phyloP scores from a whole-genome alignment of 1,140 invertebrate genomes.

The Meloidogyne exigua region DNA sequence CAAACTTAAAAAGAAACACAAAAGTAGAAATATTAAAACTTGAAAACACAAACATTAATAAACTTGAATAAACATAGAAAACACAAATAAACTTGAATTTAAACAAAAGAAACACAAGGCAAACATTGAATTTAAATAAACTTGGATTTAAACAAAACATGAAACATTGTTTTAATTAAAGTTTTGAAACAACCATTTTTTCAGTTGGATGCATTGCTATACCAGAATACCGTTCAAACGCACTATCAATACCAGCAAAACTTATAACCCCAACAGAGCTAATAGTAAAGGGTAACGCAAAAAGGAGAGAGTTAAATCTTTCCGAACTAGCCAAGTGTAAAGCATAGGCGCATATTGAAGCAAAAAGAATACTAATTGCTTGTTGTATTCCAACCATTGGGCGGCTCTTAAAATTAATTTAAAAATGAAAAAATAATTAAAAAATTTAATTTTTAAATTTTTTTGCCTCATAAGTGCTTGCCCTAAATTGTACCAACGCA shows the following conservation, averaged over 20 bases:
- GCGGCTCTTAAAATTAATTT: constrained; percentile 15
- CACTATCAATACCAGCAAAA: constrained; percentile 9
- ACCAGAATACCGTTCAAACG: constrained; percentile 40
- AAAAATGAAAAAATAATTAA: not conserved
- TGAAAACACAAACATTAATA: too few species aligned
- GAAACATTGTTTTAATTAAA: constrained; percentile 1
- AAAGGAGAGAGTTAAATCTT: constrained; percentile 35
- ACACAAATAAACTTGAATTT: too few species aligned
- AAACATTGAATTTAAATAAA: not conserved
- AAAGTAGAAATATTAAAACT: too few species aligned
- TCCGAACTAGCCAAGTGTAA: constrained; percentile 34
- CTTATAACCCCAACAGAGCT: not conserved
- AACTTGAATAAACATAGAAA: too few species aligned
- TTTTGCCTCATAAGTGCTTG: constrained; percentile 16
- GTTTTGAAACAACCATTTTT: constrained; percentile 32
- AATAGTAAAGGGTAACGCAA: constrained; percentile 36
- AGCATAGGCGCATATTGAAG: constrained; percentile 28
- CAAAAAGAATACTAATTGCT: constrained; percentile 28
- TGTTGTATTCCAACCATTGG: constrained; percentile 45
- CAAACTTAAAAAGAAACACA: not conserved
- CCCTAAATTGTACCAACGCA: not conserved
- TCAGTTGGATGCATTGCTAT: constrained; percentile 48
- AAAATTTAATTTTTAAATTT: not conserved
- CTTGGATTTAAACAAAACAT: not conserved
- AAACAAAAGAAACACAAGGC: too few species aligned